Conservation (phyloP, 1,140 invertebrate species). For the Luehdorfia chinensis region DNA sequence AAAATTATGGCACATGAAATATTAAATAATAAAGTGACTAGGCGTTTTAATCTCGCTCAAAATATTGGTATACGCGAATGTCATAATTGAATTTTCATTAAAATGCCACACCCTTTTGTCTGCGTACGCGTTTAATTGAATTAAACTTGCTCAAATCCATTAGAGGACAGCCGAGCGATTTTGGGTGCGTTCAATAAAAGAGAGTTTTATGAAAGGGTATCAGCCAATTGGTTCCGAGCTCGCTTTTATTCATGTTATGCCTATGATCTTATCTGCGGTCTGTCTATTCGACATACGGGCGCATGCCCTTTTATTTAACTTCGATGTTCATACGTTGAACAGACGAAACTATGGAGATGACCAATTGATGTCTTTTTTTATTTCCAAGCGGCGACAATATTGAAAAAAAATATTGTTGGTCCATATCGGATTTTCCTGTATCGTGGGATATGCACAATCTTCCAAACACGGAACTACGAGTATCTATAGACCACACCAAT, state of each 20-base stretch:
- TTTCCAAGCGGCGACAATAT: no score
- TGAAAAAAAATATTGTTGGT: no score
- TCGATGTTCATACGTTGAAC: constrained; percentile 33
- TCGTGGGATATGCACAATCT: no score
- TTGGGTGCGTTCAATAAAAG: constrained; percentile 44
- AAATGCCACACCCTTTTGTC: constrained; percentile 49
- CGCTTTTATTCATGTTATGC: constrained; percentile 60
- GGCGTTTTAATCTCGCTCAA: background rate
- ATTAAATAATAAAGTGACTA: no score
- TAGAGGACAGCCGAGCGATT: constrained; percentile 23
- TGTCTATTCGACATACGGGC: constrained; percentile 53
- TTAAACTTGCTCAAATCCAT: constrained; percentile 60
- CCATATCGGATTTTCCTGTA: no score
- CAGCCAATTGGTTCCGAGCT: constrained; percentile 46
- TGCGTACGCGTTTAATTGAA: constrained; percentile 46
- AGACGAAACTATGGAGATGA: constrained; percentile 29
- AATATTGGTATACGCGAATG: constrained; percentile 12
- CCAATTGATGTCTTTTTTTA: background rate
- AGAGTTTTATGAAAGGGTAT: constrained; percentile 56
- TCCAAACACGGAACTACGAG: no score
- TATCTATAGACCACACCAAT: no score
- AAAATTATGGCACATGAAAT: no score
- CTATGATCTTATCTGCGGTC: constrained; percentile 66
- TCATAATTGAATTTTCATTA: constrained; percentile 52
- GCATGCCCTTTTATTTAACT: constrained; percentile 61